These are phyloP conservation scores for Ennomos erosarius DNA, from an alignment of 2,888 invertebrate genomes.

Conservation along the genomic window DNA sequence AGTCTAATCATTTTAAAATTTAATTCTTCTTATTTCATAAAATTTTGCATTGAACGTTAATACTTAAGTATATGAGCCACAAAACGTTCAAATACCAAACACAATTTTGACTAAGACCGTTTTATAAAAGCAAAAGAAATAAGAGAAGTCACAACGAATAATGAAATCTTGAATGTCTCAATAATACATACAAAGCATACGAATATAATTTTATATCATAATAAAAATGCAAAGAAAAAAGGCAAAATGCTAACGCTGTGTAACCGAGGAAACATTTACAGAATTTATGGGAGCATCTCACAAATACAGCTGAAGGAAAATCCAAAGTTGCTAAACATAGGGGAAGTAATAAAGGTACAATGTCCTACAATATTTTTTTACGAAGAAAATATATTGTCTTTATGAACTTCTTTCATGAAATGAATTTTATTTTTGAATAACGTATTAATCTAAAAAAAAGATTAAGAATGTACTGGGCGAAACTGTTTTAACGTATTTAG, in stretches of 20 bases:
- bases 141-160: slow-evolving; percentile 32
- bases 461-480: no score
- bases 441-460: slow-evolving; percentile 32
- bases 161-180: slow-evolving; percentile 38
- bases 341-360: slow-evolving; percentile 44
- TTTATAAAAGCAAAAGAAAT: slow-evolving; percentile 22
- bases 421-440: slow-evolving; percentile 31
- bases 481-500: no score
- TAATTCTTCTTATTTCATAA: no score
- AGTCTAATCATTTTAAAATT: no score
- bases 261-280: slow-evolving; percentile 45
- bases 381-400: slow-evolving; percentile 39
- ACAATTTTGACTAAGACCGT: background rate
- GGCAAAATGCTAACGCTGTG: slow-evolving; percentile 40
- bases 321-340: slow-evolving; percentile 39
- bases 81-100: background rate
- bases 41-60: no score
- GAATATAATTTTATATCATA: slow-evolving; percentile 38
- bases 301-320: slow-evolving; percentile 39
- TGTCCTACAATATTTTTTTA: slow-evolving; percentile 44
- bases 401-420: slow-evolving; percentile 26
- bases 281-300: slow-evolving; percentile 43
- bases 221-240: slow-evolving; percentile 42
- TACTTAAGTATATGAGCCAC: no score
- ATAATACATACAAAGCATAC: slow-evolving; percentile 35